Conservation (phyloP, 2,888 invertebrate genomes). For the Harpagoxenus sublaevis region DNA sequence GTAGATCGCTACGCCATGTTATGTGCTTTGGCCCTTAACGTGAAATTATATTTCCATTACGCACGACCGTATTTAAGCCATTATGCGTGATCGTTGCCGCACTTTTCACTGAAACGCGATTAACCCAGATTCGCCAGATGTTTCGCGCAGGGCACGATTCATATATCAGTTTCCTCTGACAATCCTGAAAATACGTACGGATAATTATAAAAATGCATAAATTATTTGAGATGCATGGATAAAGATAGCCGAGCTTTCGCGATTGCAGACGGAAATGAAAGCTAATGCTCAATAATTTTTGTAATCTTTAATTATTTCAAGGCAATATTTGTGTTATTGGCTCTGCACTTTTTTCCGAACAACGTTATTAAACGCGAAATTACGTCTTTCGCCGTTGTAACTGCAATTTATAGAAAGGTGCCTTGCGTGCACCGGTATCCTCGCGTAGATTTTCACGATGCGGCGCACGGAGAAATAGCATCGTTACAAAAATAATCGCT, state of each 20-base stretch:
- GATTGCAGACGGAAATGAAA: conserved; percentile 17
- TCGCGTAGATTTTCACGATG: conserved; percentile 49
- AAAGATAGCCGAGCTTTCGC: conserved; percentile 12
- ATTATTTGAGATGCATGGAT: conserved; percentile 40
- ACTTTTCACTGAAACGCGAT: conserved; percentile 75
- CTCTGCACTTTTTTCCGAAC: not conserved
- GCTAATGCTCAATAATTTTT: conserved; percentile 24
- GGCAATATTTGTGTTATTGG: not conserved
- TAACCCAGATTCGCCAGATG: conserved; percentile 71
- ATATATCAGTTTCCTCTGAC: conserved; percentile 67
- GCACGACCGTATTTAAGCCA: conserved; percentile 76
- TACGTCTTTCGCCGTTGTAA: conserved; percentile 34
- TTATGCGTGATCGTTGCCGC: conserved; percentile 75
- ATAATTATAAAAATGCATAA: conserved; percentile 55
- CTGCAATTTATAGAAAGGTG: conserved; percentile 44
- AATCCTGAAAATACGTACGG: conserved; percentile 53
- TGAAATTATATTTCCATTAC: conserved; percentile 78
- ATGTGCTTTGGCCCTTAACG: conserved; percentile 53
- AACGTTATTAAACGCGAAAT: conserved; percentile 41
- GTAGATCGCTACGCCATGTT: too few relatives aligned
- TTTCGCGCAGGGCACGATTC: conserved; percentile 67
- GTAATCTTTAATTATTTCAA: conserved; percentile 41
- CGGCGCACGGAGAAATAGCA: conserved; percentile 41
- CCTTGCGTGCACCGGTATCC: conserved; percentile 32
- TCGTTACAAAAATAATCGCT: conserved; percentile 56